Evolutionary conservation across 2,797 vertebrate species (phyloP).

Genomic region (Phalanger gymnotis): DNA sequence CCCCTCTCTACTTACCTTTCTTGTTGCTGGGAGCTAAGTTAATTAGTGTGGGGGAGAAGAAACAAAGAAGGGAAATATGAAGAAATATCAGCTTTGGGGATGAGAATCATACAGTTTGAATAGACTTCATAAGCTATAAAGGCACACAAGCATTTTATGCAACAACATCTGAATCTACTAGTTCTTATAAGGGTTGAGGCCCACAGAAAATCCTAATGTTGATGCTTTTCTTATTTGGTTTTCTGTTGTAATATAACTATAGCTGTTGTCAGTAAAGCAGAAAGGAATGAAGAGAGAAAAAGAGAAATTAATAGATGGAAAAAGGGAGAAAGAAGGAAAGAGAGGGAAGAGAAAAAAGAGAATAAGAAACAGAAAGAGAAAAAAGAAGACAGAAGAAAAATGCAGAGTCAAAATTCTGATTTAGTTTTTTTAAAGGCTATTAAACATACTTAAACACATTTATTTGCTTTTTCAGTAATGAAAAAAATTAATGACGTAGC

Average conservation of each 20-base stretch:
- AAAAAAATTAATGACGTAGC: not conserved
- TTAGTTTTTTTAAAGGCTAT: not conserved
- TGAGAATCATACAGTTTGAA: not conserved
- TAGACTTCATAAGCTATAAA: not conserved
- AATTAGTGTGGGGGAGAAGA: constrained; percentile 15
- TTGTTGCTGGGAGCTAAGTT: constrained; percentile 14
- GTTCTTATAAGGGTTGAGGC: not conserved
- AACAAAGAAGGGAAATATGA: not conserved
- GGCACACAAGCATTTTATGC: not conserved
- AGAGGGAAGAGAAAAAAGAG: not conserved
- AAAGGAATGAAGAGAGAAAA: not conserved
- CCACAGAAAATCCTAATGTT: not conserved
- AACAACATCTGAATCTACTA: not conserved
- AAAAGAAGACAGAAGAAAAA: not conserved
- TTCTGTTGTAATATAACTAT: constrained; percentile 16
- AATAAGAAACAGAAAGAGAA: too few relatives aligned
- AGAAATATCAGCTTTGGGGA: not conserved
- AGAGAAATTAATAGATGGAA: not conserved
- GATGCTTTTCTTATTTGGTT: not conserved
- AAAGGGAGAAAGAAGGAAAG: not conserved
- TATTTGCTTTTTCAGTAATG: not conserved
- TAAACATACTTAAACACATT: not conserved
- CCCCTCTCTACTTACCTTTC: not conserved
- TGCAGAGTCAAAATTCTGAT: not conserved
- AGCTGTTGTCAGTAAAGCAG: not conserved